These are phyloP conservation scores for Urosaurus nigricauda DNA, from an alignment of 2,797 vertebrate genomes.

Conservation along the genomic window DNA sequence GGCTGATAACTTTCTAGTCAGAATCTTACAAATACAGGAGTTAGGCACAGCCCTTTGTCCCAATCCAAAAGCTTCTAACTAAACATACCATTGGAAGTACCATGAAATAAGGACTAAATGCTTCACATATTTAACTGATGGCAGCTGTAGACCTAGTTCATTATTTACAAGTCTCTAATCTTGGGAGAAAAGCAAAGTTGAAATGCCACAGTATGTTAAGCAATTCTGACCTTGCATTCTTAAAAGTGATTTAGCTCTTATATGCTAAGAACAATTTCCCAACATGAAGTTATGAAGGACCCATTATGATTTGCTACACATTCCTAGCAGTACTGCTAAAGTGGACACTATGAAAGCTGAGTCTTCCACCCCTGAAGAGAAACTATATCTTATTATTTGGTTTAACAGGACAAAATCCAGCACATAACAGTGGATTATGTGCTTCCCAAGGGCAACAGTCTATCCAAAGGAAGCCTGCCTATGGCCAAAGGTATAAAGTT, in stretches of 20 bases:
- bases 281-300: not conserved
- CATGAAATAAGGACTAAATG: not conserved
- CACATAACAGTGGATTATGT: not conserved
- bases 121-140: not conserved
- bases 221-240: not conserved
- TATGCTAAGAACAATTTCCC: accelerated
- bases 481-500: not conserved
- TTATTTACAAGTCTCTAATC: not conserved
- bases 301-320: not conserved
- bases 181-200: not conserved
- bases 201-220: not conserved
- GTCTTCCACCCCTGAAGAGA: not conserved
- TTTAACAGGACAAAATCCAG: not conserved
- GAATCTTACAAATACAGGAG: not conserved
- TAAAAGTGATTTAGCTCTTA: not conserved
- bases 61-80: not conserved
- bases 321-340: not conserved
- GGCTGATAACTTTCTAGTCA: not conserved
- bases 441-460: not conserved
- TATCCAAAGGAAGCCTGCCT: not conserved
- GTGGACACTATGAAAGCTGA: not conserved
- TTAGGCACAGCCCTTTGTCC: not conserved
- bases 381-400: accelerated
- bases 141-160: not conserved
- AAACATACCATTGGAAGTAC: not conserved